Conservation (phyloP, 2,888 invertebrate genomes). For the Sisyra terminalis region DNA sequence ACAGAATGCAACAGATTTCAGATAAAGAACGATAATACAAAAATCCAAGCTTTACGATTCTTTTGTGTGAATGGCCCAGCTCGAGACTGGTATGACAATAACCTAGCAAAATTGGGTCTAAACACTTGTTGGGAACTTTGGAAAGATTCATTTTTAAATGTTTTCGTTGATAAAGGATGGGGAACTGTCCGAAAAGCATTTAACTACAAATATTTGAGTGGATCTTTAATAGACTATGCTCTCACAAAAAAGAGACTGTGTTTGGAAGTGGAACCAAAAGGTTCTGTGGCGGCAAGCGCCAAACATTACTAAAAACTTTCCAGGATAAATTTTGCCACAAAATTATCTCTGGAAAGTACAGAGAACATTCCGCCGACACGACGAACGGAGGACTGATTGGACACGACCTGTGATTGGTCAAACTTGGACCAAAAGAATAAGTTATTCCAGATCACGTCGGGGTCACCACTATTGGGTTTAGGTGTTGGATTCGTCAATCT, state of each 20-base stretch:
- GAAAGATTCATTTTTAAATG: conserved; percentile 4
- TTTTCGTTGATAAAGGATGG: conserved; percentile 9
- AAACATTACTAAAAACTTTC: too few relatives aligned
- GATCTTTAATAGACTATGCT: conserved; percentile 8
- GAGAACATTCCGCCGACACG: too few relatives aligned
- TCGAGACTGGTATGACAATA: conserved; percentile 8
- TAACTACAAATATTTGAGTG: conserved; percentile 8
- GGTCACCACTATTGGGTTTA: too few relatives aligned
- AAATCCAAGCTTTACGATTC: conserved; percentile 1
- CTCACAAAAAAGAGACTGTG: conserved; percentile 6
- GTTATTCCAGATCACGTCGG: too few relatives aligned
- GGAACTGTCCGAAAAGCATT: conserved; percentile 7
- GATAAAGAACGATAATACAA: neutral
- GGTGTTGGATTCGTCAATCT: too few relatives aligned
- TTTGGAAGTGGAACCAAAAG: conserved; percentile 7
- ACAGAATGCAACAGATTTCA: too few relatives aligned
- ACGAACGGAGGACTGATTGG: too few relatives aligned
- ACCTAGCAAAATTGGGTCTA: conserved; percentile 6
- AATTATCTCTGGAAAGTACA: too few relatives aligned
- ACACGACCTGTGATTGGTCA: too few relatives aligned
- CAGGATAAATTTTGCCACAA: too few relatives aligned
- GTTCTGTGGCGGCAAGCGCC: too few relatives aligned
- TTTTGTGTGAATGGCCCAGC: neutral
- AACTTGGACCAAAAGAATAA: too few relatives aligned
- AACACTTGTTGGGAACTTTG: conserved; percentile 4